Base-by-base conservation (phyloP, 2,113 vertebrate species). In the Trinectes maculatus region DNA sequence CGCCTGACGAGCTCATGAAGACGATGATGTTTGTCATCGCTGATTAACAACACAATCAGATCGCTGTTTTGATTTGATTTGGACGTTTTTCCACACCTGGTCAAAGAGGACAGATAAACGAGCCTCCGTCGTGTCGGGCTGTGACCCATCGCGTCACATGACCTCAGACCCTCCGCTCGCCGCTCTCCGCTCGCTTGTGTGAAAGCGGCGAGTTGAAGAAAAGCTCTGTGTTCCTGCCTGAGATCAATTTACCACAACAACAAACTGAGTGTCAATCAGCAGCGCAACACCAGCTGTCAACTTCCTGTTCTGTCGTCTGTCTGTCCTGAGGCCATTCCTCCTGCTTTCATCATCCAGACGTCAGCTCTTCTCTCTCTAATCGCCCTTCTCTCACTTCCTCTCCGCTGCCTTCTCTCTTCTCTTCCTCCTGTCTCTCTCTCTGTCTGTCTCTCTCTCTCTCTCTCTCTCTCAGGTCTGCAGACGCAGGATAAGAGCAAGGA, bases 401-500 rank as follows among this genome's bases (percentile, higher is more conserved):
- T 46, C 59, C 48, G 10, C 51, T 62, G 59, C 48, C 33, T 57
- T 53, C 66, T 87, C 48, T 56, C 56, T 74, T 54, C 59, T 57
- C 65, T 13, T 5, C 42, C 46, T 16, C 62, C 64, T 58, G 56
- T 53, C 58, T 34, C 46, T 89, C 54, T 84, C 71, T 12, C 87
- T 74, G 77, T 40, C 39, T 40, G 39, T 31, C 29, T 12, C 7
- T 52, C 60, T 61, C 62, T 56, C 62, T 42, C 42, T 89, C 56
- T 83, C 71, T 77, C 83, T 83, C 88, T 2, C 93, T 94, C 94
- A 99, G 96, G 95, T 98, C 94, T 98, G 86, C 95, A 95, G 90
- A 89, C 92, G 84, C 96, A 95, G 94, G 95, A 99, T 88, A 98
- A 98, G 93, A 97, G 91, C 95, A 98, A 98, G 94, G 95, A 98